Evolutionary conservation across 2,888 invertebrate genomes (phyloP).

Genomic region (Patella pellucida): DNA sequence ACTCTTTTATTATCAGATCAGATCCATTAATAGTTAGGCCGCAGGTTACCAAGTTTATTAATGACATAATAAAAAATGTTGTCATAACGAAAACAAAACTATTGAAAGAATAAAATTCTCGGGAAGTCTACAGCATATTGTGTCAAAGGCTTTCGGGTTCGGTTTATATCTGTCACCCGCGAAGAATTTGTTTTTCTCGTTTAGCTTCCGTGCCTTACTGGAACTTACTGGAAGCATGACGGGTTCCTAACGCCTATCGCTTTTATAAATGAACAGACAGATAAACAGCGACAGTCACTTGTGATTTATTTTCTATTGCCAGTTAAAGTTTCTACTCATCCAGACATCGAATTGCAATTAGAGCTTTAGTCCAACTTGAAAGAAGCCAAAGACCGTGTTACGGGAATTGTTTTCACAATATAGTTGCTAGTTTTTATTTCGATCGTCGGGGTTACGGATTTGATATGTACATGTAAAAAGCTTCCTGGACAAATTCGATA

Average conservation of each 20-base stretch:
- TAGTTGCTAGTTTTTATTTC: constrained; percentile 11
- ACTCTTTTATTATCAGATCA: no score
- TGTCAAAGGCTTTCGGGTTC: no score
- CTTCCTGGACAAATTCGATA: constrained; percentile 12
- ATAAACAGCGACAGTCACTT: no score
- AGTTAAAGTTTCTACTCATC: constrained; percentile 5
- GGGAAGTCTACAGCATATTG: no score
- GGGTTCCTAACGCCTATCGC: constrained; percentile 7
- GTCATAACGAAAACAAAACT: no score
- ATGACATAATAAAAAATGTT: no score
- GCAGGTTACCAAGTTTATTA: no score
- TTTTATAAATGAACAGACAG: neutral
- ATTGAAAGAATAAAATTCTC: no score
- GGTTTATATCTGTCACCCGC: no score
- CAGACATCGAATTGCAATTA: constrained; percentile 10
- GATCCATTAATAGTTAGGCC: no score
- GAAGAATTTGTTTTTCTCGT: no score
- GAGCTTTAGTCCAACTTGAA: constrained; percentile 9
- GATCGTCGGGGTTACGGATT: constrained; percentile 1
- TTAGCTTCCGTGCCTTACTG: neutral
- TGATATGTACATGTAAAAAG: constrained; percentile 12
- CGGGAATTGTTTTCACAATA: neutral
- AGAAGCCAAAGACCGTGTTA: constrained; percentile 5
- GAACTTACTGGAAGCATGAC: constrained; percentile 1
- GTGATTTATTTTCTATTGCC: neutral